Base-by-base conservation (phyloP, 1,140 invertebrate species). In the Drosophila albomicans region DNA sequence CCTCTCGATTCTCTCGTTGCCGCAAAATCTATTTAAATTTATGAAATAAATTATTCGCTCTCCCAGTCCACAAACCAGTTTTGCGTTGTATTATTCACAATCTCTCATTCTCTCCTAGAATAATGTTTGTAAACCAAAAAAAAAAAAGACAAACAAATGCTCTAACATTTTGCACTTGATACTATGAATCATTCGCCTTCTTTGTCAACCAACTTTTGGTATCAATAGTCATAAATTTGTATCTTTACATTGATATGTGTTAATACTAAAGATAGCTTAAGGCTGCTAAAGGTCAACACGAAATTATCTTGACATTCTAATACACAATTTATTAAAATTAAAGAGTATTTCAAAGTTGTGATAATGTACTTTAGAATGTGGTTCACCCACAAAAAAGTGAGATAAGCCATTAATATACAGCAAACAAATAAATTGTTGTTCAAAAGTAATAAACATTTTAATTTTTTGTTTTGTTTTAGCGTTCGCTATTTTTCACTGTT, bases 321-420 rank as follows among this genome's bases (percentile, higher is more conserved):
- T 25, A 4, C 0, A 25, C 20, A 25, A 49, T 25, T 20, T 49
- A 20, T 20, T 10, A 8, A 5, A 35, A 16, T 16, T 41, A 25
- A 10, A 43, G 54, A 43, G 54, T 57, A 43, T 43, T 16, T 43
- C 2, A 38, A 15, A 35, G 35, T 10, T 8, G 32, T n/a, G 25
- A 5, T 5, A 7, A 1, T 1, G 10, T 4, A 1, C 8, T 6
- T 5, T 3, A 4, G 4, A 41, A 20, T 25, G 16, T 13, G 45
- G 6, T 15, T 13, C 11, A 15, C 20, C 0, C 28, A 35, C 49
- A 52, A 4, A 25, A 45, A 15, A 59, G 25, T 30, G 41, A 59
- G 57, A 59, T 59, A 59, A 59, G 57, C 11, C 28, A 59, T 16
- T 59, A 46, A 13, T 59, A 30, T 46, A 45, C 15, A 58, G 35